phyloP scores from a whole-genome alignment of 2,797 vertebrate species.

The Potorous gilbertii region DNA sequence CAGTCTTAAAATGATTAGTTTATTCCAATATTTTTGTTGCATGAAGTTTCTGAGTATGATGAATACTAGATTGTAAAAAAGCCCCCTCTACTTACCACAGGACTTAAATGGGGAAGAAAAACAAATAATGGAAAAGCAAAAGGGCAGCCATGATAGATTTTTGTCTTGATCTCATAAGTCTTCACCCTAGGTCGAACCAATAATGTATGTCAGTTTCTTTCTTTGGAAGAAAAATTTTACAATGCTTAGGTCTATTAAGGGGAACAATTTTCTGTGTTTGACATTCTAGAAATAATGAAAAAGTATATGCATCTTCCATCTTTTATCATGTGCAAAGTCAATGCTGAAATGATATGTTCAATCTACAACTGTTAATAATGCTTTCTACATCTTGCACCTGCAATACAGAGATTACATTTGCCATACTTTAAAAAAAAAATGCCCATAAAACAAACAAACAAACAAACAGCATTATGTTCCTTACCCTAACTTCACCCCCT shows the following conservation, averaged over 20 bases:
- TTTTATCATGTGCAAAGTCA: slow-evolving; percentile 59
- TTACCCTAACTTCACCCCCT: neutral
- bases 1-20: slow-evolving; percentile 27
- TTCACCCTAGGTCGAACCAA: slow-evolving; percentile 36
- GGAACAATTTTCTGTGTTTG: slow-evolving; percentile 47
- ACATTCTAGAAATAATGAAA: slow-evolving; percentile 58
- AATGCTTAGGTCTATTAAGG: slow-evolving; percentile 54
- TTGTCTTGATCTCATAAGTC: slow-evolving; percentile 48
- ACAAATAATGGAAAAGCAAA: slow-evolving; percentile 42
- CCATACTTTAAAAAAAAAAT: neutral
- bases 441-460: neutral
- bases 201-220: slow-evolving; percentile 53
- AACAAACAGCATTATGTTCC: neutral
- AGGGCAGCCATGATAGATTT: slow-evolving; percentile 5
- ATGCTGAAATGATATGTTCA: slow-evolving; percentile 32
- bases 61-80: slow-evolving; percentile 7
- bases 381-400: slow-evolving; percentile 36
- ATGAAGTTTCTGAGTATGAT: slow-evolving; percentile 22
- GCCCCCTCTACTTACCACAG: slow-evolving; percentile 46
- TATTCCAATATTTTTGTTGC: slow-evolving; percentile 6
- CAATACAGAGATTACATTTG: slow-evolving; percentile 28
- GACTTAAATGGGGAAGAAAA: slow-evolving; percentile 57
- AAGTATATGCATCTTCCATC: slow-evolving; percentile 14
- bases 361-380: slow-evolving; percentile 49
- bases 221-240: slow-evolving; percentile 69